phyloP scores from a whole-genome alignment of 2,797 vertebrate species.

The Delichon dasypus region DNA sequence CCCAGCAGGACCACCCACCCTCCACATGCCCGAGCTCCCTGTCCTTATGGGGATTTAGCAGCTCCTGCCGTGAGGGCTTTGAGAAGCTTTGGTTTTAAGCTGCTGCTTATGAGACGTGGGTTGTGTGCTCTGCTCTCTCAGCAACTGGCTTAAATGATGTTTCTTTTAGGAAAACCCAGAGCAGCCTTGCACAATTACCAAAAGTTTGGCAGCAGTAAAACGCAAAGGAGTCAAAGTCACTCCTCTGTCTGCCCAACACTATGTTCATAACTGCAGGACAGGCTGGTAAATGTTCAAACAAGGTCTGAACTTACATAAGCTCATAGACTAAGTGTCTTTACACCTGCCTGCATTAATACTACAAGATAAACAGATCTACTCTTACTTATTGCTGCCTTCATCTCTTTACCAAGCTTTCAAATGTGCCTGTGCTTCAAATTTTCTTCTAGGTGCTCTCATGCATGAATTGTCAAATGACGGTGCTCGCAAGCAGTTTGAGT shows the following conservation, averaged over 20 bases:
- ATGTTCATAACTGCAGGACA: neutral
- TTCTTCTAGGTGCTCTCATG: slow-evolving; percentile 93
- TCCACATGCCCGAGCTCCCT: neutral
- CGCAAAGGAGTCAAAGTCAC: neutral
- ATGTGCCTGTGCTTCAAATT: neutral
- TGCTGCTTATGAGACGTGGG: neutral
- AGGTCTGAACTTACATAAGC: neutral
- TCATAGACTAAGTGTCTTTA: neutral
- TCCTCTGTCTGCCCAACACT: neutral
- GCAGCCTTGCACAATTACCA: neutral
- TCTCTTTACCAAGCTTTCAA: neutral
- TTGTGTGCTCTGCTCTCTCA: neutral
- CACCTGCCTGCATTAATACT: neutral
- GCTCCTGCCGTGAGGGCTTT: neutral
- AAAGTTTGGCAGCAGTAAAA: neutral
- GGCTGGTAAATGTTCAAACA: neutral
- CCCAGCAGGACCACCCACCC: neutral
- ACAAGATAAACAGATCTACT: neutral
- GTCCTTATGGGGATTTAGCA: slow-evolving; percentile 1
- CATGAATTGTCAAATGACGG: slow-evolving; percentile 98
- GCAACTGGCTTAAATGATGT: neutral
- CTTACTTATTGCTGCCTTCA: neutral
- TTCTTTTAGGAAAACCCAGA: neutral
- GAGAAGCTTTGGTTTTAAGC: slow-evolving; percentile 37
- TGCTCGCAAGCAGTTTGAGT: slow-evolving; percentile 94